Percentiles rank a stretch among this genome's conserved stretches.
phyloP scores from a whole-genome alignment of 2,113 vertebrate genomes.

The Picathartes gymnocephalus region DNA sequence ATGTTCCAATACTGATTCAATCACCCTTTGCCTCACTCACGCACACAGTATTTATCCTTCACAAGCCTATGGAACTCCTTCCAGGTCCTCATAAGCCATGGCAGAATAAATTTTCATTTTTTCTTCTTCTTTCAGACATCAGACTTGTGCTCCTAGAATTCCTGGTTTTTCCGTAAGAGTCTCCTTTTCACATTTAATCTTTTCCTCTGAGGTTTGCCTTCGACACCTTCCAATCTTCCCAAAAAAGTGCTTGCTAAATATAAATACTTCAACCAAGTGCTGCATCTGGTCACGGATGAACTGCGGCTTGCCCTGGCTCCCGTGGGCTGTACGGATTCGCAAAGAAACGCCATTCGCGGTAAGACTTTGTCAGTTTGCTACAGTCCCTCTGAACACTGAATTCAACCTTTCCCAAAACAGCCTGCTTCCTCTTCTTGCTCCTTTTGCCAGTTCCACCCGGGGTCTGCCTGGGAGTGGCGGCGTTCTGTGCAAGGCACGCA shows the following conservation, averaged over 20 bases:
- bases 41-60: slow-evolving; percentile 28
- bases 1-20: slow-evolving; percentile 69
- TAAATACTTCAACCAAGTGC: slow-evolving; percentile 56
- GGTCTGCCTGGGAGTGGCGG: neutral
- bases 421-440: neutral
- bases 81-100: slow-evolving; percentile 5
- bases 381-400: neutral
- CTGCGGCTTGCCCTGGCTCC: neutral
- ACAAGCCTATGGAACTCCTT: slow-evolving; percentile 26
- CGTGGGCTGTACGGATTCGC: neutral
- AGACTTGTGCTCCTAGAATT: slow-evolving; percentile 67
- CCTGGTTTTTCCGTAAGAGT: neutral
- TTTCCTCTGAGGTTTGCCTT: slow-evolving; percentile 44
- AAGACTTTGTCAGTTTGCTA: neutral
- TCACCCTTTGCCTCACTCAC: slow-evolving; percentile 21
- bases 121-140: slow-evolving; percentile 18
- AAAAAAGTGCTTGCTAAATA: slow-evolving; percentile 65
- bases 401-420: neutral
- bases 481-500: slow-evolving; percentile 82
- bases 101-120: neutral
- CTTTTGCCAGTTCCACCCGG: neutral
- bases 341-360: neutral
- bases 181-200: slow-evolving; percentile 53
- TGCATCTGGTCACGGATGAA: slow-evolving; percentile 4
- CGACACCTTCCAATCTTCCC: slow-evolving; percentile 12